Evolutionary conservation across 2,797 vertebrate species (phyloP).

Genomic region (Falco novaeseelandiae): DNA sequence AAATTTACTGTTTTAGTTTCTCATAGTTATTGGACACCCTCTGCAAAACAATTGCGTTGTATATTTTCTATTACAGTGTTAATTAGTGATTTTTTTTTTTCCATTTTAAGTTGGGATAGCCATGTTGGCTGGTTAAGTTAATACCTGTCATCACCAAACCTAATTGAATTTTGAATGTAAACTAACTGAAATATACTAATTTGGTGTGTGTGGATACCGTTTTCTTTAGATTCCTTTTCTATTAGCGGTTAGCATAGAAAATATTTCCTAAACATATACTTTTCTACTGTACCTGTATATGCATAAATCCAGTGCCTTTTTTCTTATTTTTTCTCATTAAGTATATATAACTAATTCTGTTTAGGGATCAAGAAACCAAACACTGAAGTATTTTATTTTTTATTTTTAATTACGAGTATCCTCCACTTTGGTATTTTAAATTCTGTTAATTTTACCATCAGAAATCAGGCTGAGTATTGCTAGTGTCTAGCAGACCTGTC

Average conservation of each 20-base stretch:
- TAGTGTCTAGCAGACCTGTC: neutral
- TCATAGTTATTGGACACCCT: neutral
- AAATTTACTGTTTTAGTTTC: neutral
- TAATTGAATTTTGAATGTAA: neutral
- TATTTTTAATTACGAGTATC: neutral
- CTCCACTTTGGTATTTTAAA: neutral
- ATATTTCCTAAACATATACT: neutral
- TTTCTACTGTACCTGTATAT: neutral
- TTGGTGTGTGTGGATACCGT: accelerated
- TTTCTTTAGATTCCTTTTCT: neutral
- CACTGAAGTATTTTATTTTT: too few relatives aligned
- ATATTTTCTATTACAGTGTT: neutral
- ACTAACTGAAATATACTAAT: neutral
- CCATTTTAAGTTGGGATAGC: neutral
- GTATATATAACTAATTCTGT: neutral
- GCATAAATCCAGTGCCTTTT: neutral
- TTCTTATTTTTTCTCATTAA: neutral
- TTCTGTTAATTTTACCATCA: neutral
- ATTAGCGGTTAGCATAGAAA: neutral
- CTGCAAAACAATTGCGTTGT: neutral
- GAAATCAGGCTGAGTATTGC: neutral
- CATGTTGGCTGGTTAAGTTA: neutral
- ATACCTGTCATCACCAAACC: neutral
- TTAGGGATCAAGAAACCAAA: neutral
- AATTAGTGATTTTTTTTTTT: neutral